Base-by-base conservation (phyloP, 37 sponge, comb jelly and placozoan species). In the Spongilla lacustris region DNA sequence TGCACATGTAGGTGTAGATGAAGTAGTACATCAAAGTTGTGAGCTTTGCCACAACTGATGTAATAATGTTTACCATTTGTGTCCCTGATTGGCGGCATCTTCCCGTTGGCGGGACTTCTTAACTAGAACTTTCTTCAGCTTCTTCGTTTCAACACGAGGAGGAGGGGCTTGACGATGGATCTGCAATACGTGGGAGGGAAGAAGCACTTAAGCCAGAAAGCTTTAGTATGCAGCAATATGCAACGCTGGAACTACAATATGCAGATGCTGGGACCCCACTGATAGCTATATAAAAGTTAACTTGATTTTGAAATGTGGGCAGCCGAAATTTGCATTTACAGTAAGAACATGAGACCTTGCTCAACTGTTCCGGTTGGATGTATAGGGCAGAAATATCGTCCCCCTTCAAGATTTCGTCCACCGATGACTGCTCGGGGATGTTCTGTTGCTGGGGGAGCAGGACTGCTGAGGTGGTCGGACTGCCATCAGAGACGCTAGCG, bases 371-470 rank as follows among this genome's bases (percentile, higher is more conserved):
- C 4, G 84, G 86, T 5, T 23, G 75, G 32, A 90, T 81, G 26
- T 70, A 74, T 31, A 90, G 71, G 23, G 80, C 77, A 22, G 81
- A 34, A 6, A 90, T 58, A 4, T 85, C 90, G 9, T 85, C 81
- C 66, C 90, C 90, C 2, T 25, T 67, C 24, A 90, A 24, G 2
- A 85, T 85, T 0, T 74, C 81, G 35, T 90, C 90, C 23, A 90
- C 28, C 29, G 80, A 34, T 80, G 67, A 32, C 22, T 73, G 38
- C 30, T 14, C 49, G 9, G 66, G 50, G 4, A 58, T 50, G n/a
- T 58, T 66, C 37, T 71, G 41, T 58, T 58, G 58, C 32, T 58
- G 31, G 48, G 58, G 75, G 11, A 30, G 31, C 23, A 17, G 21
- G 14, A 25, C 37, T 46, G 71, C 32, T 49, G 48, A 71, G 36